A percentile compares a stretch with the other conserved stretches of the same genome.
Evolutionary conservation across 2,888 invertebrate species (phyloP).

Genomic region (Nomada fucata): DNA sequence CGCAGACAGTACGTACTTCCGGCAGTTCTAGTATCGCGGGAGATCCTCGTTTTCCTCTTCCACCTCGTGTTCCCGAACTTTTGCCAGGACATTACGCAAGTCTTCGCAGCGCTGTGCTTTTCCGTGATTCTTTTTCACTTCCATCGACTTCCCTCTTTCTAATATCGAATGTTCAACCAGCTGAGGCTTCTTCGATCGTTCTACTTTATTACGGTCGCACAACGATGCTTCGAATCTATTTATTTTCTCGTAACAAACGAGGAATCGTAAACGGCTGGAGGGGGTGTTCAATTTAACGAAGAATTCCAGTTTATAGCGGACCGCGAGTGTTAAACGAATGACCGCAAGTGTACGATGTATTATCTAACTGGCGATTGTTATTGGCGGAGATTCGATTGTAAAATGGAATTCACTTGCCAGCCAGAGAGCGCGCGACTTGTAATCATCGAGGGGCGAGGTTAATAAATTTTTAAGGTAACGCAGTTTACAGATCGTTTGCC

Average conservation of each 20-base stretch:
- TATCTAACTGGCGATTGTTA: neutral
- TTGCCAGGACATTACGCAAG: conserved; percentile 28
- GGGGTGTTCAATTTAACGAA: neutral
- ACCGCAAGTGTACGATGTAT: neutral
- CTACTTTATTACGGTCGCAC: neutral
- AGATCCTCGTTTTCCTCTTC: conserved; percentile 11
- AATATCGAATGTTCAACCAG: neutral
- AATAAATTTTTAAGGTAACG: conserved; percentile 71
- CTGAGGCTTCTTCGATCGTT: neutral
- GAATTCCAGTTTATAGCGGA: neutral
- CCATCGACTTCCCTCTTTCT: neutral
- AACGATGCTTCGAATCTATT: too few species aligned
- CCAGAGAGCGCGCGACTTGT: conserved; percentile 23
- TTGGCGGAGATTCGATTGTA: conserved; percentile 13
- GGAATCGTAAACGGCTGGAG: too few species aligned
- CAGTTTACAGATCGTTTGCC: conserved; percentile 59
- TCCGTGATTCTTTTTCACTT: conserved; percentile 21
- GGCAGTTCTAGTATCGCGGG: conserved; percentile 46
- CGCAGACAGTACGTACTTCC: conserved; percentile 54
- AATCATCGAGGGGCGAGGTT: conserved; percentile 56
- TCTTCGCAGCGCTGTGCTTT: neutral
- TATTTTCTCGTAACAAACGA: too few species aligned
- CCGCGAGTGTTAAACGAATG: neutral
- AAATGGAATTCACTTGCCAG: neutral
- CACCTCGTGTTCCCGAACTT: conserved; percentile 3